Conservation (phyloP, 2,113 vertebrate species). For the Haemorhous mexicanus region DNA sequence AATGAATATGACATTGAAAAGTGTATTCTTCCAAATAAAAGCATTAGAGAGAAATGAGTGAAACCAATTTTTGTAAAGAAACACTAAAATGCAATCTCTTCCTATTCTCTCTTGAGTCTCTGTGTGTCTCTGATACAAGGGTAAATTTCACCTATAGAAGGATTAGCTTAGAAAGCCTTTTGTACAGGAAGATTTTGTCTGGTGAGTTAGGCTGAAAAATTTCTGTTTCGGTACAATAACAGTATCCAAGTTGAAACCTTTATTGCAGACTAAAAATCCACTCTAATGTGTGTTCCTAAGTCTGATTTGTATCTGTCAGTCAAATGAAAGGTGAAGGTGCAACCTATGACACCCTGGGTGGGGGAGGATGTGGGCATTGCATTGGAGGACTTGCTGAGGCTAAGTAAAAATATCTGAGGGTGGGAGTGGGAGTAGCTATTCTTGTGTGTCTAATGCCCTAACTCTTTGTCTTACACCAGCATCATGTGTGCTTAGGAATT, state of each 20-base stretch:
- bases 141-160: neutral
- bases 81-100: neutral
- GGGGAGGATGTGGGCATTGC: neutral
- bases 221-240: neutral
- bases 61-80: conserved; percentile 33
- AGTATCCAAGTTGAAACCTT: neutral
- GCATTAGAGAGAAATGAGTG: neutral
- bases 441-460: neutral
- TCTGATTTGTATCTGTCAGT: neutral
- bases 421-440: neutral
- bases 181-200: neutral
- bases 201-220: neutral
- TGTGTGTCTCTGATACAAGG: neutral
- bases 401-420: neutral
- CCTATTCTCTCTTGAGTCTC: neutral
- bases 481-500: neutral
- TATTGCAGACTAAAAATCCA: neutral
- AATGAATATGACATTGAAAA: neutral
- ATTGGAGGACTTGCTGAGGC: neutral
- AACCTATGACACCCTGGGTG: neutral
- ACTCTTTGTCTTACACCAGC: neutral
- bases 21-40: neutral
- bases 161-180: neutral
- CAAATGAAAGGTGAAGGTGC: neutral
- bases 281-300: neutral